Conservation (phyloP, 2,888 invertebrate genomes). For the Lepidonotus clava region DNA sequence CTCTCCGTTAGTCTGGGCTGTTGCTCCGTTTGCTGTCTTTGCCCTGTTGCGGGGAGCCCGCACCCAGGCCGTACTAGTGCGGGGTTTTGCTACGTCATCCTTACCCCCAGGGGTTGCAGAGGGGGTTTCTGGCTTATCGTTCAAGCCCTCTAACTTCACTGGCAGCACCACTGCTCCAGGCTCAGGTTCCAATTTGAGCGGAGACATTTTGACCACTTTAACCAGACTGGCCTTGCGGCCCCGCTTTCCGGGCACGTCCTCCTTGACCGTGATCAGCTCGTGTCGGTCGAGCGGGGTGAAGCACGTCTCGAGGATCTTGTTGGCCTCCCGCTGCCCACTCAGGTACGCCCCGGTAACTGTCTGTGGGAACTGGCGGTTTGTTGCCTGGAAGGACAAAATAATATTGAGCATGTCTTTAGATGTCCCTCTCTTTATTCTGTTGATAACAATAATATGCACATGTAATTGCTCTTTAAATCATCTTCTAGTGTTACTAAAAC, state of each 20-base stretch:
- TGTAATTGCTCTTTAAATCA: too few species aligned
- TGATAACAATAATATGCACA: too few species aligned
- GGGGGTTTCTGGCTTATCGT: neutral
- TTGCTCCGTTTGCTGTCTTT: neutral
- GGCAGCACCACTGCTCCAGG: neutral
- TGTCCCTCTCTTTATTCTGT: too few species aligned
- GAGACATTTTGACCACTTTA: slow-evolving; percentile 37
- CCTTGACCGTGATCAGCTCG: slow-evolving; percentile 33
- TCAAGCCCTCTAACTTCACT: neutral
- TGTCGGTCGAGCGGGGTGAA: slow-evolving; percentile 11
- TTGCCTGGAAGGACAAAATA: slow-evolving; percentile 76
- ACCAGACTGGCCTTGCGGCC: slow-evolving; percentile 36
- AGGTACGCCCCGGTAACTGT: slow-evolving; percentile 82
- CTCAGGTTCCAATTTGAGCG: neutral
- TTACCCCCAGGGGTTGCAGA: neutral
- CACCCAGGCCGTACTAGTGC: slow-evolving; percentile 37
- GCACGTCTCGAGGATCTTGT: slow-evolving; percentile 67
- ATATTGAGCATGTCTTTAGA: too few species aligned
- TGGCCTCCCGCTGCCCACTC: slow-evolving; percentile 81
- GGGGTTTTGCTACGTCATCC: neutral
- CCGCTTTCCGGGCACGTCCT: slow-evolving; percentile 21
- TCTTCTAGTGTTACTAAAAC: too few species aligned
- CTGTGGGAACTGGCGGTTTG: slow-evolving; percentile 81
- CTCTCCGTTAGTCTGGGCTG: neutral
- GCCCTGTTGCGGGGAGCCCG: neutral